phyloP scores from a whole-genome alignment of 1,140 invertebrate genomes.

The Pseudomyrmex sp. region DNA sequence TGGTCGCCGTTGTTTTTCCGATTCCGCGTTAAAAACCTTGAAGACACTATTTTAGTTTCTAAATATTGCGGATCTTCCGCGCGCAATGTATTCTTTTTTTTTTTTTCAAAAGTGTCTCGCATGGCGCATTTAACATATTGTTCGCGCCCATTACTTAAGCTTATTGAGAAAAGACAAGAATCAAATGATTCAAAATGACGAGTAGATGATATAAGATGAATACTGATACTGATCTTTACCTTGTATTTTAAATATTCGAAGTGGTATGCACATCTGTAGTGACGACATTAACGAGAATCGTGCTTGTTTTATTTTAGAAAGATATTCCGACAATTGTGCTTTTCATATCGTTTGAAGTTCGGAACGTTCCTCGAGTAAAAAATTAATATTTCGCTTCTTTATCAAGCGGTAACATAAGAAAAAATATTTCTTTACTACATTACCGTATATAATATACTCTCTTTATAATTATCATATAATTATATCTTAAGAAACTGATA shows the following conservation, averaged over 20 bases:
- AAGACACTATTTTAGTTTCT: background rate
- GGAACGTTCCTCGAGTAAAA: too few species aligned
- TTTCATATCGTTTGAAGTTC: too few species aligned
- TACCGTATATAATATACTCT: too few species aligned
- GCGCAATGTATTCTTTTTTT: background rate
- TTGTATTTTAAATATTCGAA: conserved; percentile 81
- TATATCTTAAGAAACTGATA: too few species aligned
- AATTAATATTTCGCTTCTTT: too few species aligned
- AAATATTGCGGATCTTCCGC: too few species aligned
- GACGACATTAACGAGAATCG: conserved; percentile 40
- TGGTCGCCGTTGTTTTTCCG: conserved; percentile 39
- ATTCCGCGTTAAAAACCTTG: background rate
- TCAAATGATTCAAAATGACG: background rate
- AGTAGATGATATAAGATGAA: conserved; percentile 39
- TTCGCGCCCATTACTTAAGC: background rate
- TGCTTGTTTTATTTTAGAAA: conserved; percentile 24
- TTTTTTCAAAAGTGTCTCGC: background rate
- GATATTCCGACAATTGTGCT: conserved; percentile 44
- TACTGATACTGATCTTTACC: conserved; percentile 81
- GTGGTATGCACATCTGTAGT: conserved; percentile 49
- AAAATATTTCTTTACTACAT: too few species aligned
- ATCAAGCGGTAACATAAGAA: too few species aligned
- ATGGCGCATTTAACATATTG: too few species aligned
- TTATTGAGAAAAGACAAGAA: background rate
- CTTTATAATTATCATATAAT: too few species aligned